Base-by-base conservation (phyloP, 1,140 invertebrate species). In the Portunus trituberculatus region DNA sequence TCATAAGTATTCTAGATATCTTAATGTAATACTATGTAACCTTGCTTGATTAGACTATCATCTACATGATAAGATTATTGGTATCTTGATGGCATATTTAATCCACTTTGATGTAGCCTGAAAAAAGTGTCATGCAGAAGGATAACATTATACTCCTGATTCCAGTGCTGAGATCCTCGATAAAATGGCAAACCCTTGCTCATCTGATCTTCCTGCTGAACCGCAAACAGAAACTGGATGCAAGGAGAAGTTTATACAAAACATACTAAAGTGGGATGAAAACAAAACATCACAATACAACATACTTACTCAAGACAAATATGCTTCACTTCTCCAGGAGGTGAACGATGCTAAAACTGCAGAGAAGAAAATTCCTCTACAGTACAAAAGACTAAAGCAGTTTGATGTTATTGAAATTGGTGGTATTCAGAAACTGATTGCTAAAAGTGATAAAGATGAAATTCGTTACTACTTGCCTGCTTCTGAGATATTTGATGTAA, bases 401-500 rank as follows among this genome's bases (percentile, higher is more conserved):
- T 87, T 45, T 87, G 84, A 87, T 20, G 20, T 87, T 87, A 87
- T 45, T 87, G 84, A 87, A 87, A 87, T 87, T 87, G 84, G 29
- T 87, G 84, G 84, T 87, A 28, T 29, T 31, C 84, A 87, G 8
- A 87, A 29, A 31, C 84, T 45, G 28, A 87, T 87, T 87, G 84
- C 84, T 87, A 87, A 87, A 87, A 87, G 84, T 45, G 31, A 4
- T 4, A 45, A 87, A 87, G 84, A 31, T 87, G 84, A 87, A 87
- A 28, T 87, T 87, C 82, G 82, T 8, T 31, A 84, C 82, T 20
- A 29, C 84, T 87, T 87, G 20, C 29, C 84, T 87, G 84, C 84
- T 31, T 20, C 84, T 87, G 16, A 87, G 10, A 87, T 87, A 32
- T 87, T 29, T 87, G 84, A 87, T 12, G 84, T 87, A 7, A 90